These are phyloP conservation scores for Ranitomeya variabilis DNA, from an alignment of 2,113 vertebrate genomes.

Conservation along the genomic window DNA sequence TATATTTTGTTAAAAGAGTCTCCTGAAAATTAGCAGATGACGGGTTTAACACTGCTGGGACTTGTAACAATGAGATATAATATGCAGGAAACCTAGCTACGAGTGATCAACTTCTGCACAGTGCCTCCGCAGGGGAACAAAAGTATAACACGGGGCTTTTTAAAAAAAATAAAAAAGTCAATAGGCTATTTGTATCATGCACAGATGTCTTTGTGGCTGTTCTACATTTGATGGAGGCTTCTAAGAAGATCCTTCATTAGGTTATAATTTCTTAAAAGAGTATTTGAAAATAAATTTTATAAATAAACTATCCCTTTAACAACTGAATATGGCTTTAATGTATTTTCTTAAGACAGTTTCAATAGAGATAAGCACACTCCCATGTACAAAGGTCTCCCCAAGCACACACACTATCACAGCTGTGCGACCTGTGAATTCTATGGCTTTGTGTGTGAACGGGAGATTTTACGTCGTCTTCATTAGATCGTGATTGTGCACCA, in stretches of 20 bases:
- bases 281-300: neutral
- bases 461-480: neutral
- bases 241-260: too few species aligned
- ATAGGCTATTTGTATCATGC: neutral
- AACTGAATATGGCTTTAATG: neutral
- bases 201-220: neutral
- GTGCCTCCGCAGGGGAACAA: neutral
- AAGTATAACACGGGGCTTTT: neutral
- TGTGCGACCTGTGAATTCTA: neutral
- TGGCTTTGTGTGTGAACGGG: neutral
- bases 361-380: conserved; percentile 4
- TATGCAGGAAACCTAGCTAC: neutral
- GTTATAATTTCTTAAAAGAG: neutral
- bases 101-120: neutral
- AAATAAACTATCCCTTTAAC: neutral
- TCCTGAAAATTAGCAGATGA: neutral
- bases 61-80: neutral
- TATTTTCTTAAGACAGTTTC: neutral
- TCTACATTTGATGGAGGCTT: too few species aligned
- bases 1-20: too few species aligned
- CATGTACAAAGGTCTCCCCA: conserved; percentile 15
- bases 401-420: neutral
- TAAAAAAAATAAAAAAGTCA: neutral
- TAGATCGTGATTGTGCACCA: neutral
- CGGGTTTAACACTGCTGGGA: too few species aligned